Conservation (phyloP, 37 sponge, comb jelly and placozoan genomes). For the Chondrosia reniformis region DNA sequence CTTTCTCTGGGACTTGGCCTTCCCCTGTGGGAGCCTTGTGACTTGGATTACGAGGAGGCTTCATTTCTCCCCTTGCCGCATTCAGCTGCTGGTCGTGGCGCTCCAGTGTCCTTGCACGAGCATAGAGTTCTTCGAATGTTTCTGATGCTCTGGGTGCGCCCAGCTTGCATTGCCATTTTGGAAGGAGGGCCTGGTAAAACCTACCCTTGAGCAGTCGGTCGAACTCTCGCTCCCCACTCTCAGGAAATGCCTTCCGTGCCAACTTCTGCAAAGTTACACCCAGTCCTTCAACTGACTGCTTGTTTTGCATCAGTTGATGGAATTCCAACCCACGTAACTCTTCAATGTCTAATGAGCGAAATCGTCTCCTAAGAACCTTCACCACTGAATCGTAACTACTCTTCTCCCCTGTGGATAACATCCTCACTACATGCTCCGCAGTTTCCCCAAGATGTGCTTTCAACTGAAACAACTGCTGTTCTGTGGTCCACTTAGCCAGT, state of each 20-base stretch:
- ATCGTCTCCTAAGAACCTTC: not conserved
- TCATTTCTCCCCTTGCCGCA: not conserved
- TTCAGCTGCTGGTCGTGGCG: conserved; percentile 4
- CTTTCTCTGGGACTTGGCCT: no score
- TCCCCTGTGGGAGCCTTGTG: not conserved
- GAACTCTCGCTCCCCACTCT: not conserved
- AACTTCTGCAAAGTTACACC: conserved; percentile 8
- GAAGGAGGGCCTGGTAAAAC: conserved; percentile 17
- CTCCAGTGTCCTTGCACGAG: not conserved
- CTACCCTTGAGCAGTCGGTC: conserved; percentile 22
- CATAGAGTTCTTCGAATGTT: not conserved
- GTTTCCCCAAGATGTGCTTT: conserved; percentile 21
- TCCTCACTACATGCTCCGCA: conserved; percentile 6
- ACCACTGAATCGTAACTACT: conserved; percentile 5
- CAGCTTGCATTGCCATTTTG: not conserved
- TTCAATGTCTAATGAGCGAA: conserved; percentile 26
- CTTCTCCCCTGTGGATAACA: conserved; percentile 2
- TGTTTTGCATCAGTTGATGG: conserved; percentile 24
- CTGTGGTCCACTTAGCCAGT: conserved; percentile 5
- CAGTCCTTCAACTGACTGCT: conserved; percentile 7
- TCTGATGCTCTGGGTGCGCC: conserved; percentile 8
- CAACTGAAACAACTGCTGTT: conserved; percentile 27
- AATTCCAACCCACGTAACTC: conserved; percentile 29
- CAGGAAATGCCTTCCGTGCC: conserved; percentile 25
- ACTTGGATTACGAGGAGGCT: not conserved